phyloP scores from a whole-genome alignment of 2,797 vertebrate genomes.

The Peromyscus aztecus region DNA sequence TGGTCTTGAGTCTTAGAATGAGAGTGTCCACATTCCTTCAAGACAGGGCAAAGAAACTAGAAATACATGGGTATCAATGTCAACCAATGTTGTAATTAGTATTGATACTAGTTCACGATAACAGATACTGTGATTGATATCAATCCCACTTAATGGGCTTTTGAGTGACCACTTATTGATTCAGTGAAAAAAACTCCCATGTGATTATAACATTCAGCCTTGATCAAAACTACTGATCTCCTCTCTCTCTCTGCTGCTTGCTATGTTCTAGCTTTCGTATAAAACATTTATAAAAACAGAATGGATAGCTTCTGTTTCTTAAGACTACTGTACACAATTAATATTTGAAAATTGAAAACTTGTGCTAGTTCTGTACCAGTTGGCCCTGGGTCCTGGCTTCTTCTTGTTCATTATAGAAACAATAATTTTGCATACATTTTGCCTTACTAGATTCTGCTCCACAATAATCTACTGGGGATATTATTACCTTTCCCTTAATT shows the following conservation, averaged over 20 bases:
- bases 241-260: neutral
- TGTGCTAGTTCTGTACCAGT: neutral
- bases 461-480: neutral
- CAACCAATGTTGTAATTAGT: neutral
- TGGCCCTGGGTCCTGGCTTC: neutral
- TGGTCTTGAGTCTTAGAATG: neutral
- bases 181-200: neutral
- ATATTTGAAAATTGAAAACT: slow-evolving; percentile 47
- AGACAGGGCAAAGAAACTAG: neutral
- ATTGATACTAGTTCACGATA: neutral
- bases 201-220: neutral
- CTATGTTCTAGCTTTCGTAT: neutral
- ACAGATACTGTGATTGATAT: neutral
- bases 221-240: slow-evolving; percentile 6
- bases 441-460: neutral
- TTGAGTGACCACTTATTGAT: neutral
- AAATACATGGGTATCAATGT: neutral
- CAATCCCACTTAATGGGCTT: neutral
- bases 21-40: neutral
- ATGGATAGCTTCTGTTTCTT: neutral
- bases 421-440: neutral
- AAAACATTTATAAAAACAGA: neutral
- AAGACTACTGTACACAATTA: neutral
- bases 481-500: neutral
- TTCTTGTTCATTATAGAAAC: neutral